Conservation (phyloP, 1,140 invertebrate genomes). For the Idris sp. region DNA sequence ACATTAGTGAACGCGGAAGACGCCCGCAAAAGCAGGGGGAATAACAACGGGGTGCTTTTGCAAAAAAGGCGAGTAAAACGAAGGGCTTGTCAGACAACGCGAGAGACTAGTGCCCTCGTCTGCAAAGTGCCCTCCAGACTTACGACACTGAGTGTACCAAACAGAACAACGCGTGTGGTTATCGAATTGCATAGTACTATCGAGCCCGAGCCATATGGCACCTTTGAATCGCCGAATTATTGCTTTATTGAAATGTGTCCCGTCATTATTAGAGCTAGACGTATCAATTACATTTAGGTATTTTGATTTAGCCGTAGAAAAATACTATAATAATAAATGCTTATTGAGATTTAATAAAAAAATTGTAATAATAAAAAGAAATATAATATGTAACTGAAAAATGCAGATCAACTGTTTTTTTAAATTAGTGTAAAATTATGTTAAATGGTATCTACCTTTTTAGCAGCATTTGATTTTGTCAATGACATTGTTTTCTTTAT, state of each 20-base stretch:
- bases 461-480: no score
- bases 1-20: slow-evolving; percentile 42
- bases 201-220: slow-evolving; percentile 22
- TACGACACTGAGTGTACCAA: slow-evolving; percentile 18
- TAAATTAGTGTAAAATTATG: no score
- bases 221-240: slow-evolving; percentile 3
- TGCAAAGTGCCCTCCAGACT: slow-evolving; percentile 23
- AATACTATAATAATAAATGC: no score
- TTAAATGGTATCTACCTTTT: no score
- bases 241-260: slow-evolving; percentile 8
- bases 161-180: slow-evolving; percentile 28
- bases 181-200: slow-evolving; percentile 9
- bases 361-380: no score
- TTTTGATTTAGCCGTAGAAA: no score
- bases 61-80: slow-evolving; percentile 40
- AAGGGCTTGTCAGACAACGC: slow-evolving; percentile 31
- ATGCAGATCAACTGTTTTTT: no score
- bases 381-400: no score
- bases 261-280: not conserved
- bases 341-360: no score
- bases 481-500: no score
- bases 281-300: not conserved
- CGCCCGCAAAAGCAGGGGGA: slow-evolving; percentile 27
- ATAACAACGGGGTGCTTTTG: slow-evolving; percentile 18
- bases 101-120: slow-evolving; percentile 38